phyloP scores from a whole-genome alignment of 1,140 invertebrate genomes.

The Drosophila triauraria region DNA sequence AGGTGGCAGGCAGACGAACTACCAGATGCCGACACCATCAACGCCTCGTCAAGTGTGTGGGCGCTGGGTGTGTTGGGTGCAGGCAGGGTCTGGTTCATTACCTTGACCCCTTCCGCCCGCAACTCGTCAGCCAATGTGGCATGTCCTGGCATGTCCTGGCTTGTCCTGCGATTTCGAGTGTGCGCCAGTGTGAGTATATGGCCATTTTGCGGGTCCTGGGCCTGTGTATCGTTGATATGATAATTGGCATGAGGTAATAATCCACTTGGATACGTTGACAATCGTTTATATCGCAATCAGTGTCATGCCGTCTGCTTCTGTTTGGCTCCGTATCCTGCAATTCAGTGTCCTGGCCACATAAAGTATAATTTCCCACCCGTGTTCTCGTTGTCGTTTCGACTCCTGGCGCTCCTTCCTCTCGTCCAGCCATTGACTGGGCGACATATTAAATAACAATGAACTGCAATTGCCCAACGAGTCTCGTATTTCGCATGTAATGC shows the following conservation, averaged over 20 bases:
- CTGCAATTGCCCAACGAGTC: slow-evolving; percentile 81
- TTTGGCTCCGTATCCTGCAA: slow-evolving; percentile 41
- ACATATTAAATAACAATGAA: slow-evolving; percentile 84
- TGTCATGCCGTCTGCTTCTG: slow-evolving; percentile 75
- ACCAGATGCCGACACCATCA: slow-evolving; percentile 62
- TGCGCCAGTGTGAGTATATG: slow-evolving; percentile 25
- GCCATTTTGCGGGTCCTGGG: slow-evolving; percentile 38
- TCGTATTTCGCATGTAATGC: slow-evolving; percentile 83
- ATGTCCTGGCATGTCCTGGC: slow-evolving; percentile 46
- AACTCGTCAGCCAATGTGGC: slow-evolving; percentile 68
- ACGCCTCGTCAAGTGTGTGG: slow-evolving; percentile 62
- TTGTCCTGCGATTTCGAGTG: slow-evolving; percentile 35
- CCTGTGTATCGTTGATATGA: slow-evolving; percentile 82
- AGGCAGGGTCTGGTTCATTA: slow-evolving; percentile 52
- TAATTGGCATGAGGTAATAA: slow-evolving; percentile 84
- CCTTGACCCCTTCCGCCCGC: slow-evolving; percentile 42
- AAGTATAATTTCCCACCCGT: slow-evolving; percentile 76
- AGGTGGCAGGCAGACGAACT: slow-evolving; percentile 22
- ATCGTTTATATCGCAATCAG: slow-evolving; percentile 84
- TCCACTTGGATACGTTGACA: slow-evolving; percentile 84
- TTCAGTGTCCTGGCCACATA: slow-evolving; percentile 67
- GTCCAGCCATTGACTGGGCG: slow-evolving; percentile 36
- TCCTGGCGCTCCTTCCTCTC: slow-evolving; percentile 11
- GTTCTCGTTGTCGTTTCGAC: slow-evolving; percentile 30
- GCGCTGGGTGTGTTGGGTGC: slow-evolving; percentile 41